Conservation (phyloP, 2,888 invertebrate species). For the Ctenicera cuprea region DNA sequence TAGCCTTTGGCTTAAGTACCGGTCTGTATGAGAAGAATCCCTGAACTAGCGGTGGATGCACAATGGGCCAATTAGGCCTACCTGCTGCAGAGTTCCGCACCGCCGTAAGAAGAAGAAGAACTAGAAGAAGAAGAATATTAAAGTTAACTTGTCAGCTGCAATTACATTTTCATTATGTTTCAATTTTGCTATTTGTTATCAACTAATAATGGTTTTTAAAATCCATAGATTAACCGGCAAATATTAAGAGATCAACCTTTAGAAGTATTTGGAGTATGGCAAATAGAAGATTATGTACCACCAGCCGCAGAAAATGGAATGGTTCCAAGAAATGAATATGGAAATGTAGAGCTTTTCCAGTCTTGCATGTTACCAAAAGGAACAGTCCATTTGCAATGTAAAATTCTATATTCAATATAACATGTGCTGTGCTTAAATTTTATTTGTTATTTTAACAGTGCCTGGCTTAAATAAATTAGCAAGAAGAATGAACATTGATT, state of each 20-base stretch:
- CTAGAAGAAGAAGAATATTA: too few relatives aligned
- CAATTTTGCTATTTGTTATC: too few relatives aligned
- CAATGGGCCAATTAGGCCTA: too few relatives aligned
- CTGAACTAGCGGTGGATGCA: too few relatives aligned
- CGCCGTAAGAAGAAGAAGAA: too few relatives aligned
- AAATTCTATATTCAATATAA: constrained; percentile 64
- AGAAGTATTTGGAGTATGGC: constrained; percentile 96
- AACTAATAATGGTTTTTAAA: too few relatives aligned
- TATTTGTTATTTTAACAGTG: constrained; percentile 76
- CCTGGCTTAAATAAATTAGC: constrained; percentile 91
- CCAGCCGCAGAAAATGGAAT: constrained; percentile 93
- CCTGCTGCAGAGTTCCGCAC: too few relatives aligned
- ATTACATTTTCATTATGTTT: too few relatives aligned
- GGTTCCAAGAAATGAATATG: constrained; percentile 97
- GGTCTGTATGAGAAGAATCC: too few relatives aligned
- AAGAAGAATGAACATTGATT: constrained; percentile 92
- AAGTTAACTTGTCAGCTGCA: too few relatives aligned
- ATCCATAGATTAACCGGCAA: constrained; percentile 75
- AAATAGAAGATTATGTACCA: constrained; percentile 93
- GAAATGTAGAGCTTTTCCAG: constrained; percentile 97
- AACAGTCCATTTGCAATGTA: constrained; percentile 89
- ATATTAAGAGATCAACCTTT: constrained; percentile 83
- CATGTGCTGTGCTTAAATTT: background rate
- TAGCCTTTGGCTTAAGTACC: too few relatives aligned
- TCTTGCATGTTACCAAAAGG: constrained; percentile 94